Percentiles rank a stretch among this genome's conserved stretches.
Conservation (phyloP, 2,797 vertebrate genomes). For the Furcifer pardalis region DNA sequence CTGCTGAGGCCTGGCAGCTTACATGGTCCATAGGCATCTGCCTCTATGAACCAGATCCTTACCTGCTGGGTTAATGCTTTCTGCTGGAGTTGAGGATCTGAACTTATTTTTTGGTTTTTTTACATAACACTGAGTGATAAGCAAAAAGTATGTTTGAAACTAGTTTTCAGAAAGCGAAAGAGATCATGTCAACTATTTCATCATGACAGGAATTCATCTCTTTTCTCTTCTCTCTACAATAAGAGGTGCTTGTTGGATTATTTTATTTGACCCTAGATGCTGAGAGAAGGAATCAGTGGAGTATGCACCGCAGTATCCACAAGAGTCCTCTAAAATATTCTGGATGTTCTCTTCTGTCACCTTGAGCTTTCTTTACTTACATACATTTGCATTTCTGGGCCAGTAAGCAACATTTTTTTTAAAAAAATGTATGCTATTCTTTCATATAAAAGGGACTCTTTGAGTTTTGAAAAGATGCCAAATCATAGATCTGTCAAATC, state of each 20-base stretch:
- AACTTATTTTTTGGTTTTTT: conserved; percentile 45
- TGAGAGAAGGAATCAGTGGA: conserved; percentile 36
- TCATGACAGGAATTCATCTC: conserved; percentile 27
- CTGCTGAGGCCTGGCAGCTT: neutral
- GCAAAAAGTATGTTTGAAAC: conserved; percentile 31
- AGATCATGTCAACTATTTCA: conserved; percentile 42
- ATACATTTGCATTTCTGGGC: conserved; percentile 2
- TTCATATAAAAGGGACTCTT: neutral
- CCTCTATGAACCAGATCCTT: conserved; percentile 30
- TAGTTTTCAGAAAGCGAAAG: conserved; percentile 44
- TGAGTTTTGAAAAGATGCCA: conserved; percentile 1
- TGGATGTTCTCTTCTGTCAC: neutral
- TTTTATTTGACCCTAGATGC: conserved; percentile 39
- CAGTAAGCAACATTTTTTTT: neutral
- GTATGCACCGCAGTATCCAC: neutral
- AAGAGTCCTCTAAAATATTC: neutral
- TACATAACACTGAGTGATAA: conserved; percentile 57
- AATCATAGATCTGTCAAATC: neutral
- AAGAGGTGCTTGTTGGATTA: conserved; percentile 47
- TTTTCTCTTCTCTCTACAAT: conserved; percentile 40
- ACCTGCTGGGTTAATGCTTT: conserved; percentile 19
- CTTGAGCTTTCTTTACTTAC: neutral
- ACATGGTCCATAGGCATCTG: conserved; percentile 32
- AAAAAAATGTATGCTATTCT: neutral
- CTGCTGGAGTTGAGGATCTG: conserved; percentile 47